phyloP scores from a whole-genome alignment of 2,888 invertebrate genomes.

The Drepana falcataria region DNA sequence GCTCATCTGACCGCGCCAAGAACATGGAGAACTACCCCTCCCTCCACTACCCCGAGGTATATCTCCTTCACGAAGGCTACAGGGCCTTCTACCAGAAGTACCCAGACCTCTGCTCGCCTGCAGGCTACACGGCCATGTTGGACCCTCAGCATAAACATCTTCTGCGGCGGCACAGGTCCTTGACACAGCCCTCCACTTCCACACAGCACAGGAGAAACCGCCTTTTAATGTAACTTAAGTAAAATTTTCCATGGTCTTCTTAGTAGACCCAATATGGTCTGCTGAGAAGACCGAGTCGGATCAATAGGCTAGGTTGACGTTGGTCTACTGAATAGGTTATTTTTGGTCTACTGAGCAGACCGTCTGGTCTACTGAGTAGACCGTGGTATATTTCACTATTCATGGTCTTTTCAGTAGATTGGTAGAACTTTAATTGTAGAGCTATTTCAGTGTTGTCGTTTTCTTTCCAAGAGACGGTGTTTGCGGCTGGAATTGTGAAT shows the following conservation, averaged over 20 bases:
- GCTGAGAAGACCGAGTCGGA: too few relatives aligned
- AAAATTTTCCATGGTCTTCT: constrained; percentile 2
- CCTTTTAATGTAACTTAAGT: constrained; percentile 19
- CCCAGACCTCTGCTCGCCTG: constrained; percentile 82
- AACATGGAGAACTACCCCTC: constrained; percentile 91
- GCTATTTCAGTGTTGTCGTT: not conserved
- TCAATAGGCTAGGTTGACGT: too few relatives aligned
- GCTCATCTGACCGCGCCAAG: constrained; percentile 88
- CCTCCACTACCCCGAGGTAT: constrained; percentile 94
- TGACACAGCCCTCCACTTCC: constrained; percentile 19
- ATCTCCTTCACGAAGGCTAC: constrained; percentile 89
- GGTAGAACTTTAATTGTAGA: not conserved
- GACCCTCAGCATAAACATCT: constrained; percentile 87
- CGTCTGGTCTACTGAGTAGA: too few relatives aligned
- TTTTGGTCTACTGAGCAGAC: too few relatives aligned
- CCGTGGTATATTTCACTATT: constrained; percentile 10
- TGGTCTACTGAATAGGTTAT: too few relatives aligned
- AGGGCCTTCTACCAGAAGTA: constrained; percentile 83
- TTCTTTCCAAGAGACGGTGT: constrained; percentile 1
- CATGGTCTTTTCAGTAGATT: constrained; percentile 15
- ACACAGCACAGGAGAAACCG: constrained; percentile 22
- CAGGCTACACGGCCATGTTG: constrained; percentile 89
- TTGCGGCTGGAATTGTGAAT: too few relatives aligned
- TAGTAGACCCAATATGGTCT: constrained; percentile 13
- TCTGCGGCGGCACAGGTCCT: constrained; percentile 82